phyloP scores from a whole-genome alignment of 2,797 vertebrate species.

The Coendou prehensilis region DNA sequence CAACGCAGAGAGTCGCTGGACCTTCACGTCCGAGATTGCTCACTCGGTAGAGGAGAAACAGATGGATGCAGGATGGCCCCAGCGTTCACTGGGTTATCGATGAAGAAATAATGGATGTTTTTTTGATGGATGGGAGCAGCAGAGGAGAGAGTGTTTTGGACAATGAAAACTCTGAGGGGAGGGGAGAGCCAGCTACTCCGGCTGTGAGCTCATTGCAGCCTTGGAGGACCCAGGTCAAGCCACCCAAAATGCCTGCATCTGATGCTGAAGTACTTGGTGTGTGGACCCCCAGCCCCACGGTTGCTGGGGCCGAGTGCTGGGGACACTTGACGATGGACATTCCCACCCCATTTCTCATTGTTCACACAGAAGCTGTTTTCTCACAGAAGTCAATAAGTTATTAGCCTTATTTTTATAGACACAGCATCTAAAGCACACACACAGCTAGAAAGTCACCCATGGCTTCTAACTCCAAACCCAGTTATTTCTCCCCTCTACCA shows the following conservation, averaged over 20 bases:
- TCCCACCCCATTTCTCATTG: background rate
- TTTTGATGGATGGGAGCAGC: constrained; percentile 51
- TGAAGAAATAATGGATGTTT: constrained; percentile 40
- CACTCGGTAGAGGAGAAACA: background rate
- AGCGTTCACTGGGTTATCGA: background rate
- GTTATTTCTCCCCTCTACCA: background rate
- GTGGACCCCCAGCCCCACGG: too few relatives aligned
- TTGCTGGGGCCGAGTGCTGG: too few relatives aligned
- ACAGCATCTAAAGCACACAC: background rate
- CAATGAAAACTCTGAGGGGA: background rate
- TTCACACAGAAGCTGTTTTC: background rate
- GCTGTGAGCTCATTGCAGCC: background rate
- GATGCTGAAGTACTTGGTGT: background rate
- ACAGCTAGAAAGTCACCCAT: background rate
- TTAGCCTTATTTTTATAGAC: background rate
- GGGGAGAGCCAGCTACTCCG: background rate
- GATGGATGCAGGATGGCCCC: background rate
- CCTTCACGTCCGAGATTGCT: constrained; percentile 29
- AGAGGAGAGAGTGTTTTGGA: background rate
- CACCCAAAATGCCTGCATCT: background rate
- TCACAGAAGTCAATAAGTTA: background rate
- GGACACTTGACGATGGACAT: too few relatives aligned
- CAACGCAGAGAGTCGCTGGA: background rate
- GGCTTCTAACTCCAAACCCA: background rate
- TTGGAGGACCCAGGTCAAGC: background rate